Base-by-base conservation (phyloP, 2,888 invertebrate genomes). In the Ypsolopha scabrella region DNA sequence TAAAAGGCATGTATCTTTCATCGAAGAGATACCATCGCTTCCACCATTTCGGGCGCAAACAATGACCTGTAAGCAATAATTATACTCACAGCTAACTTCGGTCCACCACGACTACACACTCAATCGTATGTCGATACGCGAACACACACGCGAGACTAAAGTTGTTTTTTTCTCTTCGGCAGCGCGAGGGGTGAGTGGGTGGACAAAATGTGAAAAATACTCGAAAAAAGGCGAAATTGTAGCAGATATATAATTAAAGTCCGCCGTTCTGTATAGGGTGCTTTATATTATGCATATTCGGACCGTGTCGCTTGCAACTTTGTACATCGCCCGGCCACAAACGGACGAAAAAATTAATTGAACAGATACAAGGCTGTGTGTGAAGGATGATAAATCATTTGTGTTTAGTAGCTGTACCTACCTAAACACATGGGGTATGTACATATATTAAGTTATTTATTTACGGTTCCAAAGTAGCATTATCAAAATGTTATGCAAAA, bases 221-320 rank as follows among this genome's bases (percentile, higher is more conserved):
- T 85, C 86, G 82, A 87, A 87, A 87, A 87, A 87, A 86, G 82
- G 79, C 80, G 78, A 85, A 86, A 85, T 85, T 85, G 86, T 85
- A 83, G 83, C 86, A 86, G 85, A 86, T 86, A 86, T 86, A 86
- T 85, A 86, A 86, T 86, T 86, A 86, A 86, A 85, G 83, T 71
- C 80, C 75, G 67, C 71, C 77, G 80, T 83, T 82, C 80, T 80
- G 80, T 68, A 71, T 70, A 77, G 74, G 41, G 48, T 38, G 34
- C 39, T 24, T 85, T 86, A 83, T 85, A 81, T 85, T 83, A 86
- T 85, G 85, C 85, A 86, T 73, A 67, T 67, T 62, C 70, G 75
- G 68, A 71, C 68, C 69, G 64, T 79, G 80, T 80, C 79, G 77
- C 76, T 8, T 37, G 24, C 50, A 50, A 50, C 43, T 49, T 37